phyloP scores from a whole-genome alignment of 2,113 vertebrate species.

The Coracopsis vasa region DNA sequence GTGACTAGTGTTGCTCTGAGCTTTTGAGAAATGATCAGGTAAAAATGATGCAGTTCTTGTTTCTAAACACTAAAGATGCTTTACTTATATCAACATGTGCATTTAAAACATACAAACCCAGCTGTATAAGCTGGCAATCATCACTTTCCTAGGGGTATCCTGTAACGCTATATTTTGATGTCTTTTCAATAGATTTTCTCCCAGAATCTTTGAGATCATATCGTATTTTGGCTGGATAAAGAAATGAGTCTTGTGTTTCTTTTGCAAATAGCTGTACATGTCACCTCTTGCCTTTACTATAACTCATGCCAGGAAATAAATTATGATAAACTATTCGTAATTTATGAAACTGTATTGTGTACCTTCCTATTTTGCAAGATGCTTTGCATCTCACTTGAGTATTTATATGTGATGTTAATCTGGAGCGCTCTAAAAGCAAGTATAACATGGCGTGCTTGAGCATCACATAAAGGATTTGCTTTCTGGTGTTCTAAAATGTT shows the following conservation, averaged over 20 bases:
- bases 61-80: background rate
- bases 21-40: background rate
- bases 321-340: background rate
- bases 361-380: background rate
- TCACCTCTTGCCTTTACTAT: background rate
- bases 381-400: background rate
- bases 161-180: background rate
- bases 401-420: background rate
- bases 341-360: background rate
- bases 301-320: background rate
- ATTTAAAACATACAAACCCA: background rate
- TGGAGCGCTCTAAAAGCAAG: background rate
- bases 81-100: fast-evolving
- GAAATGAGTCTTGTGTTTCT: background rate
- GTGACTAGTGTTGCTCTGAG: background rate
- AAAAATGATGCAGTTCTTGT: background rate
- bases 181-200: background rate
- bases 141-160: background rate
- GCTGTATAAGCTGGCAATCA: background rate
- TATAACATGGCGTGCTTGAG: fast-evolving
- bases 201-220: background rate
- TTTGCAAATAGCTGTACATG: fast-evolving
- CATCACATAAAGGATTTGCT: background rate
- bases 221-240: background rate
- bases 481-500: conserved; percentile 18